Conservation (phyloP, 1,140 invertebrate species). For the Acyrthosiphon pisum region DNA sequence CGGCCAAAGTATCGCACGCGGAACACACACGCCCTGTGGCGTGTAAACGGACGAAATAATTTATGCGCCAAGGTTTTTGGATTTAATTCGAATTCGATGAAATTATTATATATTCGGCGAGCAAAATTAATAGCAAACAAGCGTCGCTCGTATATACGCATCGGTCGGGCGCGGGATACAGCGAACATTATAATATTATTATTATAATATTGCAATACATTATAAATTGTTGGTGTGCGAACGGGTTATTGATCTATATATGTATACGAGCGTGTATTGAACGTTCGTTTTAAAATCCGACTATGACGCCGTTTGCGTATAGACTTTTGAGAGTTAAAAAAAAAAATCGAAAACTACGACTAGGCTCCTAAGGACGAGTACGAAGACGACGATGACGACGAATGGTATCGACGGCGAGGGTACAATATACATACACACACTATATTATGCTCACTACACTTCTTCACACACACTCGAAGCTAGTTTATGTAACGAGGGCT, state of each 20-base stretch:
- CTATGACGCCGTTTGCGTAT: background rate
- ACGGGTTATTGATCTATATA: background rate
- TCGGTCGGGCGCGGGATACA: background rate
- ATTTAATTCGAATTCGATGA: conserved; percentile 21
- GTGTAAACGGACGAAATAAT: background rate
- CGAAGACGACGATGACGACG: no score
- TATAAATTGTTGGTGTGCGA: background rate
- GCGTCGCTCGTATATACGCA: background rate
- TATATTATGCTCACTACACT: no score
- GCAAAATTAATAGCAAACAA: conserved; percentile 21
- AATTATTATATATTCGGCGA: background rate
- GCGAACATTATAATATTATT: background rate
- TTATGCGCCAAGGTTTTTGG: background rate
- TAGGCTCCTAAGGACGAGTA: background rate
- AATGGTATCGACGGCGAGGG: background rate
- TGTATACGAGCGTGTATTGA: background rate
- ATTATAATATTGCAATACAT: background rate
- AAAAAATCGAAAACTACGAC: background rate
- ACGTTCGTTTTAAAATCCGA: background rate
- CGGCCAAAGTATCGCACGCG: background rate
- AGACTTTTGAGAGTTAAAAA: no score
- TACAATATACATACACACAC: no score
- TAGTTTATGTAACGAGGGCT: no score
- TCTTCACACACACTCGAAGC: no score
- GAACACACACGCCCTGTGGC: background rate